Evolutionary conservation across 2,113 vertebrate genomes (phyloP), one percentile per base, ranked within the genome.

Genomic region (Indicator maculatus): DNA sequence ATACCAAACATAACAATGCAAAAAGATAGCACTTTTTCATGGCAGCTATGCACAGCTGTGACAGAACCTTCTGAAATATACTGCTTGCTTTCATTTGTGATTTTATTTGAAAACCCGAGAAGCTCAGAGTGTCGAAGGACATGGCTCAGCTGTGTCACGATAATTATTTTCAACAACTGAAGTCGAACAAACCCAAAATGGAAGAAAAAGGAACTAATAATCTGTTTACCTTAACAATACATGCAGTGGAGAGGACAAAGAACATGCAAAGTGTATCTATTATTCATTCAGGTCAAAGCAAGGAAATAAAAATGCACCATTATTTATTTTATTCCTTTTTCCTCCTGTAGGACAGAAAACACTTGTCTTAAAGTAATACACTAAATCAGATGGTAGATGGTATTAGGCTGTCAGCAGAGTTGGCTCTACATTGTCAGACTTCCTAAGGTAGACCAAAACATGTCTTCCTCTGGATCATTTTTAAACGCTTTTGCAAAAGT

Each of bases 401-500:
- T 19, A 61, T 52, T 71, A 71, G 2, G 28, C 23, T 82, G 23
- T 11, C 38, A 83, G 33, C 9, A 90, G 23, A 94, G 41, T 6
- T 75, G 69, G 5, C 17, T 31, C 28, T 38, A 20, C 6, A 8
- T 41, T 52, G 11, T 59, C 44, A 60, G 36, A 38, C 14, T 78
- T 66, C 33, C 36, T 60, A 56, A 78, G n/a, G 33, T 86, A 24
- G 33, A 60, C 12, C 70, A 64, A 82, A 93, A 64, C 31, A 23
- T 30, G 56, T 17, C 26, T 45, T 80, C 6, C 16, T 78, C 44
- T 61, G 41, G 28, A 87, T 33, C 0, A 74, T 76, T 90, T 91
- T 41, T 8, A 95, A 94, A 88, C 59, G 74, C 71, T 90, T 89
- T 82, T 61, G 21, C 30, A 72, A 33, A 94, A 91, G 18, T 11